Base-by-base conservation (phyloP, 2,113 vertebrate genomes). In the Struthio camelus region DNA sequence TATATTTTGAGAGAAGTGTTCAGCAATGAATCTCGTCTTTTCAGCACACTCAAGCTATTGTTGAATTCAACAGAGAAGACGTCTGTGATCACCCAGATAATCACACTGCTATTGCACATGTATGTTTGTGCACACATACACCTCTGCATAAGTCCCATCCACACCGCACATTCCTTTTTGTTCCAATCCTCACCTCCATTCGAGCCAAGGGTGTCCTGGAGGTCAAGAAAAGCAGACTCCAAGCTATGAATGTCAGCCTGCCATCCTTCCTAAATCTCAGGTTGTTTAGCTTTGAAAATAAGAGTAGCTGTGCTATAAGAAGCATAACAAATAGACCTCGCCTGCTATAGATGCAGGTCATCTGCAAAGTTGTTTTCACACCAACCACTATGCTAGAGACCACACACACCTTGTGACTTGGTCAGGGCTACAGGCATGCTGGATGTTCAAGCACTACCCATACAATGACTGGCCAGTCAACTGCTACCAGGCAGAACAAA, bases 391-490 rank as follows among this genome's bases (percentile, higher is more conserved):
- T 22, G 62, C 25, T 23, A 64, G 44, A 76, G 1, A 7, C 44
- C 72, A n/a, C 0, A 0, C 42, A 40, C 42, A 16, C 23, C 42
- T 65, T 13, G 1, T 5, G 7, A 23, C 44, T 0, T 44, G 50
- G 40, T 23, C 59, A 58, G 20, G 51, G 32, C 70, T 77, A 19
- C 4, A 4, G 58, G 81, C 42, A 9, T 38, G 11, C 61, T 59
- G 48, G 3, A 0, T 7, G 20, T 65, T 16, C 53, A 66, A 66
- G 70, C 75, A 70, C 58, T 53, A 65, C 25, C 46, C 2, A 2
- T 1, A 11, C 20, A 54, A 16, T 11, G 72, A 38, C 34, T 46
- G 50, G 40, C 51, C 4, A 1, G 61, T 53, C 66, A 91, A 87
- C 75, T 2, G 5, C 58, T 53, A 36, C 8, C 38, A 50, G 24